phyloP scores from a whole-genome alignment of 2,113 vertebrate species.

The Spizaetus ornatus region DNA sequence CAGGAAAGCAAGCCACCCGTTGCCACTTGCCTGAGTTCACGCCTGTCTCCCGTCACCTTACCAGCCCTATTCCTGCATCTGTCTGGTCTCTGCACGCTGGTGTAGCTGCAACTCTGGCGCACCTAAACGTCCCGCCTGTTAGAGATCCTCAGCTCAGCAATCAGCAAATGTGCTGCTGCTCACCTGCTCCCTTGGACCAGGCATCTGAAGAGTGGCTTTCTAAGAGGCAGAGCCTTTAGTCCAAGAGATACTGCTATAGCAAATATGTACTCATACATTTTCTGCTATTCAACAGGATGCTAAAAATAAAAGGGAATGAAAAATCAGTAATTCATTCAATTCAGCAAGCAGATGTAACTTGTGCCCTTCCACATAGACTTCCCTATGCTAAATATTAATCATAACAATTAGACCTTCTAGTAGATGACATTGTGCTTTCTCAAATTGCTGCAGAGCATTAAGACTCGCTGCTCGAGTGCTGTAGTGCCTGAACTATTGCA shows the following conservation, averaged over 20 bases:
- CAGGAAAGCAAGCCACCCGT: background rate
- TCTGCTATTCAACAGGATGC: background rate
- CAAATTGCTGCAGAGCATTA: background rate
- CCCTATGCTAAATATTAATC: slow-evolving; percentile 8
- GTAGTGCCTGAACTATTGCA: background rate
- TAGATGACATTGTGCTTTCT: background rate
- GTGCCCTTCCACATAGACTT: background rate
- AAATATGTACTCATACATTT: background rate
- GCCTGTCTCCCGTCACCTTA: background rate
- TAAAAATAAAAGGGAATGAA: slow-evolving; percentile 21
- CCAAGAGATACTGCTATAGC: background rate
- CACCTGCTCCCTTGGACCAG: background rate
- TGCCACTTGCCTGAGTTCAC: background rate
- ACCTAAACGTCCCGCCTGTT: background rate
- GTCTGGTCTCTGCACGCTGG: background rate
- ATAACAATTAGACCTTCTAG: slow-evolving; percentile 17
- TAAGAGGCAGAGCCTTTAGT: background rate
- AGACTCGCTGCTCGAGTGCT: background rate
- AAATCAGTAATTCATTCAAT: background rate
- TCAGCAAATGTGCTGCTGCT: background rate
- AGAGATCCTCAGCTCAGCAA: background rate
- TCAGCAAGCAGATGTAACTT: background rate
- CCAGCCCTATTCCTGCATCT: background rate
- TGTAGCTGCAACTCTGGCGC: background rate
- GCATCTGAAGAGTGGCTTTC: background rate